Percentiles rank a stretch among this genome's conserved stretches.
These are phyloP conservation scores for Ips typographus DNA, from an alignment of 1,140 invertebrate genomes.

Conservation along the genomic window DNA sequence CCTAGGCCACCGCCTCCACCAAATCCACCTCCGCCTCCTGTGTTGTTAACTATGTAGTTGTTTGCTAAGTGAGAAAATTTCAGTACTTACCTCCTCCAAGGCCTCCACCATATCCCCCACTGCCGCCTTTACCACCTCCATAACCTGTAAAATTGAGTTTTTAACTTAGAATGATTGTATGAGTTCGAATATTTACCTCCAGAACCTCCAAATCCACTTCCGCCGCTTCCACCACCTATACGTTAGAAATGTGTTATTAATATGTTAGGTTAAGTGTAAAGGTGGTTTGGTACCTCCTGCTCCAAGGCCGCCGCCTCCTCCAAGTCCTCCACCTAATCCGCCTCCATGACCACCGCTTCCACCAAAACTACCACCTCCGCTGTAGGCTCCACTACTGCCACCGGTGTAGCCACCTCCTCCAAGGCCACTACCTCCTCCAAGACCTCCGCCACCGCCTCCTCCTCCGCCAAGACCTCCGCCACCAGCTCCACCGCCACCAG, in stretches of 20 bases:
- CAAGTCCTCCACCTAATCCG: background rate
- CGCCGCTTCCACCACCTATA: too few relatives aligned
- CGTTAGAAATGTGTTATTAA: background rate
- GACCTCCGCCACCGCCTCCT: slow-evolving; percentile 1
- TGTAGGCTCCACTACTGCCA: background rate
- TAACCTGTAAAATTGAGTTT: background rate
- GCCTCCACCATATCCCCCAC: background rate
- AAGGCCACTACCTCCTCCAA: slow-evolving; percentile 14
- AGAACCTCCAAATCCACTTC: background rate
- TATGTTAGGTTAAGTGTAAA: too few relatives aligned
- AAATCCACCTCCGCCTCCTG: background rate
- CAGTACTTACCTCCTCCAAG: background rate
- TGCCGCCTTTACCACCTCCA: background rate
- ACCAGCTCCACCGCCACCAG: slow-evolving; percentile 7
- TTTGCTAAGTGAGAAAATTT: background rate
- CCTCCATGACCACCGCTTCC: slow-evolving; percentile 14
- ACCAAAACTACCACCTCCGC: slow-evolving; percentile 11
- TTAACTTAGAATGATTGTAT: background rate
- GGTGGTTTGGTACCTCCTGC: background rate
- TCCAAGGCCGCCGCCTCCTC: background rate
- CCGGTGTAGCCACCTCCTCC: slow-evolving; percentile 8
- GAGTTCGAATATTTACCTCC: background rate
- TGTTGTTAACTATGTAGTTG: background rate
- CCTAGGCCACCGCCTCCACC: background rate
- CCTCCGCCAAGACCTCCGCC: slow-evolving; percentile 12